Percentiles rank a stretch among this genome's conserved stretches.
phyloP scores from a whole-genome alignment of 1,140 invertebrate species.

The Drosophila paulistorum region DNA sequence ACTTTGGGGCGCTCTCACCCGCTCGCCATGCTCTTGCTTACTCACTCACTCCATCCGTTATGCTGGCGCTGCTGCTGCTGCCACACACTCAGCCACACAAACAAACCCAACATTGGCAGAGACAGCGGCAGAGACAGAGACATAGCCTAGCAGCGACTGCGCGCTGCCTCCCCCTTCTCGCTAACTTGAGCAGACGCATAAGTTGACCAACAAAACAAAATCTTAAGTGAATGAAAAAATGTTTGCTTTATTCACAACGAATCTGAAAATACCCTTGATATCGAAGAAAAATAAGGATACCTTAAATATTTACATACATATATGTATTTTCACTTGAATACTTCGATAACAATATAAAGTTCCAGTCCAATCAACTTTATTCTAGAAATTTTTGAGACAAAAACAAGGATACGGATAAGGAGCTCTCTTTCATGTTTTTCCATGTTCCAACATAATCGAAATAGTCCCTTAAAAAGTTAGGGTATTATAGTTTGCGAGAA shows the following conservation, averaged over 20 bases:
- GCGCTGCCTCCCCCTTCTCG: background rate
- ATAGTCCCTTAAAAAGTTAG: background rate
- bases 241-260: background rate
- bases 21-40: slow-evolving; percentile 36
- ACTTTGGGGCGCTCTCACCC: slow-evolving; percentile 45
- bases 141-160: slow-evolving; percentile 8
- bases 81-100: background rate
- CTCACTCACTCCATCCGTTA: slow-evolving; percentile 51
- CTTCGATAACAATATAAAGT: too few relatives aligned
- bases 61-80: slow-evolving; percentile 37
- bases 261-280: background rate
- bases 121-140: slow-evolving; percentile 22
- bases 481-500: slow-evolving; percentile 15
- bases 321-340: too few relatives aligned
- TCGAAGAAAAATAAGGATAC: too few relatives aligned
- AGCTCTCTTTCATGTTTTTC: too few relatives aligned
- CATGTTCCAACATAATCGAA: too few relatives aligned
- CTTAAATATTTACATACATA: too few relatives aligned
- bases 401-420: too few relatives aligned
- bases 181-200: slow-evolving; percentile 25
- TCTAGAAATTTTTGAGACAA: too few relatives aligned
- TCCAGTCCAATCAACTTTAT: too few relatives aligned
- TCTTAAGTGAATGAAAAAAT: background rate
- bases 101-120: slow-evolving; percentile 34
- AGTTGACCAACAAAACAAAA: slow-evolving; percentile 51